Base-by-base conservation (phyloP, 2,113 vertebrate species). In the Pterocles gutturalis region DNA sequence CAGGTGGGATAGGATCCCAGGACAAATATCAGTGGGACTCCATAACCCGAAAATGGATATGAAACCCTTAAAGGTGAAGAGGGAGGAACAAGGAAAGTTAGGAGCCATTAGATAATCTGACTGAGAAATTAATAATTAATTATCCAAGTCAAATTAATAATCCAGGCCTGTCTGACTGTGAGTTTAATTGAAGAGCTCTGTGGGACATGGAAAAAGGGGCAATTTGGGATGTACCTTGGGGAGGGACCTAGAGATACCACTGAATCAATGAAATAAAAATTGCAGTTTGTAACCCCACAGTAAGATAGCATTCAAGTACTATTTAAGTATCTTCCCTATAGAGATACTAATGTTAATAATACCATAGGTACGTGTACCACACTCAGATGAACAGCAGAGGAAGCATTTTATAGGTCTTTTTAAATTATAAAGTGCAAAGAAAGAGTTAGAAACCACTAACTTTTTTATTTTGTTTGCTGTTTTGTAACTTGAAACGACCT, bases 401-500 rank as follows among this genome's bases (percentile, higher is more conserved):
- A 80, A 88, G 62, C 6, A 0, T 92, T 97, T 97, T 93, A 91
- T 49, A 80, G 84, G 41, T 85, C 81, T 53, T 97, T 95, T 77
- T 43, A 96, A 83, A 94, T 90, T 70, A 81, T 88, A 81, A 90
- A 95, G 94, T 90, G 57, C 72, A 49, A 69, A 90, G 95, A 87
- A 92, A 92, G 94, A 62, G 95, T 91, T 94, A 87, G 92, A 94
- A 93, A 62, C 43, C 75, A 90, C 97, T 95, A 94, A 96, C 84
- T 96, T 96, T 96, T 96, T 89, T 83, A 75, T 58, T 91, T 96
- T 95, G 87, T 94, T 97, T 82, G 61, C 80, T 91, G 53, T 96
- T 95, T 96, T 97, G 91, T 97, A 97, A 94, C 86, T 97, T 97
- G 96, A 98, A 98, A 97, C 31, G 95, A 96, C 97, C 96, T 98